phyloP scores from a whole-genome alignment of 1,140 invertebrate species.

The Antheraea pernyi region DNA sequence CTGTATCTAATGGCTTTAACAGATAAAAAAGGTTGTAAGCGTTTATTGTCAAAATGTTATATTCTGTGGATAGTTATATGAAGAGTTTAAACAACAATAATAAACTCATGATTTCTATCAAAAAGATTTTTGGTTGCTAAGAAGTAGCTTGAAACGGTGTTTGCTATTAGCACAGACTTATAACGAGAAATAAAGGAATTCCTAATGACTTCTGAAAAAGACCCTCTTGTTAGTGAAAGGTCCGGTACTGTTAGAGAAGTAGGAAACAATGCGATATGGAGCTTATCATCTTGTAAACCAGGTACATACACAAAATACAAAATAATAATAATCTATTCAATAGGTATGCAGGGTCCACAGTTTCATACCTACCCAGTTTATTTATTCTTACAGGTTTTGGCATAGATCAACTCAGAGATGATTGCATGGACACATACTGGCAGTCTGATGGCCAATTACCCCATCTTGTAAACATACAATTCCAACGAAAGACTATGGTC shows the following conservation, averaged over 20 bases:
- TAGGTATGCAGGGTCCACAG: too few relatives aligned
- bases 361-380: background rate
- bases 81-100: too few relatives aligned
- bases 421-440: slow-evolving; percentile 98
- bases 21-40: too few relatives aligned
- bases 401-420: slow-evolving; percentile 97
- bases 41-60: too few relatives aligned
- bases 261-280: slow-evolving; percentile 98
- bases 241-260: slow-evolving; percentile 94
- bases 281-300: slow-evolving; percentile 98
- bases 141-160: too few relatives aligned
- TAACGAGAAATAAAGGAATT: too few relatives aligned
- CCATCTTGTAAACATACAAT: slow-evolving; percentile 98
- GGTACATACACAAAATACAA: slow-evolving; percentile 76
- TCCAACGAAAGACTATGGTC: slow-evolving; percentile 96
- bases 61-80: too few relatives aligned
- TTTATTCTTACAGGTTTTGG: slow-evolving; percentile 89
- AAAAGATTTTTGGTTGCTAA: too few relatives aligned
- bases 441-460: slow-evolving; percentile 99
- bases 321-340: too few relatives aligned
- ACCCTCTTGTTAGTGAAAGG: slow-evolving; percentile 86
- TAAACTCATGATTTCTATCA: too few relatives aligned
- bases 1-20: too few relatives aligned
- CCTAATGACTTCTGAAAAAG: slow-evolving; percentile 62
- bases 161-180: too few relatives aligned